Evolutionary conservation across 2,888 invertebrate species (phyloP), one percentile per base, ranked within the genome.

Genomic region (Priocnemis perturbator): DNA sequence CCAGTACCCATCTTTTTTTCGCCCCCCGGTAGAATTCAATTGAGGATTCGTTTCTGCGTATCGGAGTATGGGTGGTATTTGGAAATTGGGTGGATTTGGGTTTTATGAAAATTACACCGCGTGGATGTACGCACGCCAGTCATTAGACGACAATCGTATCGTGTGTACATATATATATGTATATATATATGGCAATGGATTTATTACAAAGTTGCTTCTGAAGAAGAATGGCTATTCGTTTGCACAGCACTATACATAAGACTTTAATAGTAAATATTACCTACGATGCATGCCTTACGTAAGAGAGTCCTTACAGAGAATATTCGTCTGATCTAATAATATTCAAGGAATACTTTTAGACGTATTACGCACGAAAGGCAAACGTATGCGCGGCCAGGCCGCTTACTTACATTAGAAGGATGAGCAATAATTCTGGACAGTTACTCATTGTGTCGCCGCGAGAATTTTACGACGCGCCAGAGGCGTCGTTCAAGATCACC

Each of bases 191-290:
- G 78, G 65, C 68, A 79, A 79, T 71, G 67, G 58, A 65, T 79
- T 79, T 79, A 81, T 79, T 87, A 83, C 78, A 83, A 86, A 84
- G 80, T 81, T 77, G 77, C 72, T 78, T 81, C 79, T 71, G 74
- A 80, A 73, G 69, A 64, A 67, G 69, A 83, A 83, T 82, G 83
- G 77, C 76, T 79, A 79, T 37, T 37, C 81, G 82, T 79, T 79
- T 75, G 74, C 79, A 78, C 82, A 81, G 80, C 78, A 77, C 74
- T 79, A 77, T 78, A 83, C 78, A 79, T 82, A 80, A 73, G 69
- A 72, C 67, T 79, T 78, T 75, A 72, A 80, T 73, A 82, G 73
- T 82, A 85, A 83, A 84, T 78, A 81, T 85, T 86, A 81, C 77
- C 77, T 86, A 85, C 73, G 68, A 71, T 76, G 70, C 79, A 82